Base-by-base conservation (phyloP, 2,797 vertebrate genomes). In the Etheostoma nigrum region DNA sequence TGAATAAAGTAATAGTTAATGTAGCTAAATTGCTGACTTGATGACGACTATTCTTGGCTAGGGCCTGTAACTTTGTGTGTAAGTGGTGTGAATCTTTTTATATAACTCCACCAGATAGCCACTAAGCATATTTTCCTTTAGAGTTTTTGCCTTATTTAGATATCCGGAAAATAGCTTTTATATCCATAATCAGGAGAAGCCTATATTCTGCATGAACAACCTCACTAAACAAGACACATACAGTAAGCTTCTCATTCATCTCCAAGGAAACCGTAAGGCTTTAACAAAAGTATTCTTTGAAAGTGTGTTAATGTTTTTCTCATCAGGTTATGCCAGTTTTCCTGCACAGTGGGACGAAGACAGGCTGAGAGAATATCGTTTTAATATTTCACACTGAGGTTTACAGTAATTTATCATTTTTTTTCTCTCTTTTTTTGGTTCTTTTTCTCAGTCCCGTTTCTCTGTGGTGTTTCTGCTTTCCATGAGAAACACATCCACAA, bases 331-430 rank as follows among this genome's bases (percentile, higher is more conserved):
- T 71, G 7, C 57, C 19, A 6, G 21, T 25, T 42, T 74, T 74
- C 14, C 64, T 45, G 61, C 74, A 66, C 65, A 72, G 75, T 44
- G 33, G 57, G 61, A 67, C 14, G 23, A 65, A 81, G 15, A 52
- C 23, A 64, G 16, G 54, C 19, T 52, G n/a, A 69, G 11, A 69
- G 66, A 13, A 30, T 58, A 23, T 69, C 0, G 66, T 65, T 83
- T 72, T 78, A 45, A 83, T 16, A 59, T 74, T 84, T 84, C 65
- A 66, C 73, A 55, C 67, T 47, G 61, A 72, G 58, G 51, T 59
- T 66, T 70, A 67, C 55, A 84, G 74, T 71, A n/a, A 48, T 68
- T 58, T 53, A 57, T 47, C 16, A 11, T 70, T 67, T 45, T 4
- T 4, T 59, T 61, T 63, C 19, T 21, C 9, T 40, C 15, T 7